These are phyloP conservation scores for Forbesichthys agassizii DNA, from an alignment of 2,113 vertebrate genomes.

Conservation along the genomic window DNA sequence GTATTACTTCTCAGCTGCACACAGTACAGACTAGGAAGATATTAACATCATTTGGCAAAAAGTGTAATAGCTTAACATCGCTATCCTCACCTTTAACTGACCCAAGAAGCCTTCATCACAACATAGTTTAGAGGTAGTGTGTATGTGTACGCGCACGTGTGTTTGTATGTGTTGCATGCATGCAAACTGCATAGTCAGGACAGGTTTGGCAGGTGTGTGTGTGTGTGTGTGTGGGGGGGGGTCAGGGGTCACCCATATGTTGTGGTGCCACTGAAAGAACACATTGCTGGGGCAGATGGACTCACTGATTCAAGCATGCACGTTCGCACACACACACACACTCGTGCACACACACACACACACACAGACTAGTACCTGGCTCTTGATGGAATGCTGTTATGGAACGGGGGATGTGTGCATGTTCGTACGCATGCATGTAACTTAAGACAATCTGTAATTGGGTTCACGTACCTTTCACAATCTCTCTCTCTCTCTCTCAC, in stretches of 20 bases:
- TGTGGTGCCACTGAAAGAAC: slow-evolving; percentile 54
- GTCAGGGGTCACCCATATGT: slow-evolving; percentile 43
- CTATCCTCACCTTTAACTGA: no score
- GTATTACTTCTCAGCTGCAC: no score
- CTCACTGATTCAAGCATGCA: slow-evolving; percentile 19
- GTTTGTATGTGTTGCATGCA: no score
- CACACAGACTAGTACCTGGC: slow-evolving; percentile 39
- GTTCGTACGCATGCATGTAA: slow-evolving; percentile 14
- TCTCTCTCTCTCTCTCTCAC: neutral
- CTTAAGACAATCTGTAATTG: slow-evolving; percentile 8
- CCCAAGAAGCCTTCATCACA: no score
- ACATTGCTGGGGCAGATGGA: slow-evolving; percentile 64
- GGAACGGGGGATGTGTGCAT: slow-evolving; percentile 8
- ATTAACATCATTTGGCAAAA: no score
- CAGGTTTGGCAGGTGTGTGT: no score
- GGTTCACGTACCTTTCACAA: neutral
- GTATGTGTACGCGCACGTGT: no score
- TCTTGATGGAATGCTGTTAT: slow-evolving; percentile 24
- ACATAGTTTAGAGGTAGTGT: no score
- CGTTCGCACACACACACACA: slow-evolving; percentile 15
- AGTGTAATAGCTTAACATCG: no score
- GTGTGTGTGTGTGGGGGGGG: neutral
- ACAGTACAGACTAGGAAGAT: no score
- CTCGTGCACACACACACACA: slow-evolving; percentile 35
- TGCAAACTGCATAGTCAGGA: no score